Conservation (phyloP, 1,140 invertebrate species). For the Saccostrea glomerata region DNA sequence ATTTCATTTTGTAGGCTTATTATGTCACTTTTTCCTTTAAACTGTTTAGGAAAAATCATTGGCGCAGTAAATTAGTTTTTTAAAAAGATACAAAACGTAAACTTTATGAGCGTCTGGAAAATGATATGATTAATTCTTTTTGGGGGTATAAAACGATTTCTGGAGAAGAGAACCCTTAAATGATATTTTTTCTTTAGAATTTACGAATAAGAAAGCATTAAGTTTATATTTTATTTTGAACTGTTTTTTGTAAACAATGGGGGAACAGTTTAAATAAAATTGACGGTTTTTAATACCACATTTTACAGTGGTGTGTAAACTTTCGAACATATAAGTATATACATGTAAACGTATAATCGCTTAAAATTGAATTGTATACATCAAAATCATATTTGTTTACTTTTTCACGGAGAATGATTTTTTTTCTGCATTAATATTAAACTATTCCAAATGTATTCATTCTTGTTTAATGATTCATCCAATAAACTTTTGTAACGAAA, state of each 20-base stretch:
- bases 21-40: slow-evolving; percentile 36
- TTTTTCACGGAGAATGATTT: background rate
- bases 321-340: no score
- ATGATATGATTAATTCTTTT: slow-evolving; percentile 20
- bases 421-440: background rate
- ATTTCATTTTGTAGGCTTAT: slow-evolving; percentile 9
- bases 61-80: slow-evolving; percentile 33
- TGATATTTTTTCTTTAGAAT: background rate
- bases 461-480: background rate
- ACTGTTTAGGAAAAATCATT: slow-evolving; percentile 26
- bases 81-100: slow-evolving; percentile 28
- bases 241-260: background rate
- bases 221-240: no score
- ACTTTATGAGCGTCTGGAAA: slow-evolving; percentile 8
- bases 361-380: background rate
- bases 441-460: background rate
- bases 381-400: background rate
- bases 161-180: background rate
- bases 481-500: background rate
- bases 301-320: background rate
- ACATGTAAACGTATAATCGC: background rate
- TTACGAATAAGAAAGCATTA: no score
- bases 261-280: background rate
- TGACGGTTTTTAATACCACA: background rate
- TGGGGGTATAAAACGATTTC: slow-evolving; percentile 13